These are phyloP conservation scores for Gallinago solitaria DNA, from an alignment of 2,797 vertebrate genomes.

Conservation along the genomic window DNA sequence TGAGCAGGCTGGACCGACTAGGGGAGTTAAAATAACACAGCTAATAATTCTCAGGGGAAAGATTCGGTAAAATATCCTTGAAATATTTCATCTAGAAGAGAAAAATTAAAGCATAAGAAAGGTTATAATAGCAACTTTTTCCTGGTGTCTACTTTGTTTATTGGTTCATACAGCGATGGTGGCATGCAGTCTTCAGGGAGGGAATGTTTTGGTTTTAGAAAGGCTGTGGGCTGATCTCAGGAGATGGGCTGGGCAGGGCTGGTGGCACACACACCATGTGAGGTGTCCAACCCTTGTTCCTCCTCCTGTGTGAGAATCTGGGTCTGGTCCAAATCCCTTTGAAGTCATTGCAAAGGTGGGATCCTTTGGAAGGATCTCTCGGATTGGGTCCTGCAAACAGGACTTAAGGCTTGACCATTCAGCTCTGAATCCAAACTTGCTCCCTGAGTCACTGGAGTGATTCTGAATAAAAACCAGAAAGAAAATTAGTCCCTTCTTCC, in stretches of 20 bases:
- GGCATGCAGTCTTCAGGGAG: background rate
- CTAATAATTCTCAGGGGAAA: background rate
- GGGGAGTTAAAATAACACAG: background rate
- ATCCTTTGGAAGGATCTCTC: background rate
- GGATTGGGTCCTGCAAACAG: background rate
- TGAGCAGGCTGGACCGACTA: background rate
- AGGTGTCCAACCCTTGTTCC: background rate
- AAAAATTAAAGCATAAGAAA: constrained; percentile 15
- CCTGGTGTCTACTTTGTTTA: background rate
- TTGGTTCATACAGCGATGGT: background rate
- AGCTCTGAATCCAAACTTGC: background rate
- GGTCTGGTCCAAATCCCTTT: background rate
- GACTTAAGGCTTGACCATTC: background rate
- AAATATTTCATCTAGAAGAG: background rate
- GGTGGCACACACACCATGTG: background rate
- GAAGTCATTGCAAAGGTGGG: background rate
- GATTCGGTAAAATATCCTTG: background rate
- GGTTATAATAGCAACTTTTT: background rate
- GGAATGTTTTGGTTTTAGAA: background rate
- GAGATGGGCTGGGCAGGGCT: background rate
- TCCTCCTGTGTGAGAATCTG: background rate
- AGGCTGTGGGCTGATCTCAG: background rate
- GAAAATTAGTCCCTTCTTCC: background rate
- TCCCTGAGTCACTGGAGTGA: background rate
- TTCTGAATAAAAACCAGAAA: background rate